Evolutionary conservation across 2,888 invertebrate genomes (phyloP), one percentile per base, ranked within the genome.

Genomic region (Phasia obesa): DNA sequence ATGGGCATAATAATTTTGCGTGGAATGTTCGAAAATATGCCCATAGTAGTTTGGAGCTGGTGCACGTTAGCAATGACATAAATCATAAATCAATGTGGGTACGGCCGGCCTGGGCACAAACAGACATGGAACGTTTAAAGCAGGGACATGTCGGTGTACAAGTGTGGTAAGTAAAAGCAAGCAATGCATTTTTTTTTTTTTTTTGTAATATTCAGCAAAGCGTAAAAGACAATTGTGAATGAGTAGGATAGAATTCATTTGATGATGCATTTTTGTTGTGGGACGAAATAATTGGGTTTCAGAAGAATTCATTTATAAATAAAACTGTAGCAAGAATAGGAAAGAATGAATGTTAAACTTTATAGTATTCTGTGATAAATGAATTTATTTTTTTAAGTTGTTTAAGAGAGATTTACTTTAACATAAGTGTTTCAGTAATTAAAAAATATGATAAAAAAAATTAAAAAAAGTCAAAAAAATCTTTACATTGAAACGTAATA

Each of bases 11-110:
- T 92, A 97, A 97, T 90, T 93, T 97, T 88, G 96, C 97, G 38
- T 97, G 97, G 97, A 97, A 97, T 91, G 94, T 97, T 84, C 93
- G 97, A 84, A 96, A 96, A 91, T 97, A 97, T 92, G 94, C 96
- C 69, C 96, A 96, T 92, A 97, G 97, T 90, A 95, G 95, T 91
- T 93, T 96, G 60, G 91, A 91, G 79, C 84, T 89, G 78, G 88
- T 91, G 13, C 90, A 91, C 82, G 88, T 91, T 38, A 90, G 89
- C 62, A 89, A 90, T 79, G 89, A 90, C 76, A 85, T 90, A 59
- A 89, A 90, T 84, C 89, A 91, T 80, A 89, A 89, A 86, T 95
- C 96, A 88, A 96, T 97, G 86, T 97, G 97, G 97, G 94, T 96
- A 86, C 93, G 94, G 87, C 96, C 95, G 90, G 94, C 94, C 91